These are phyloP conservation scores for Labeo catla DNA, from an alignment of 2,113 vertebrate genomes.

Conservation along the genomic window DNA sequence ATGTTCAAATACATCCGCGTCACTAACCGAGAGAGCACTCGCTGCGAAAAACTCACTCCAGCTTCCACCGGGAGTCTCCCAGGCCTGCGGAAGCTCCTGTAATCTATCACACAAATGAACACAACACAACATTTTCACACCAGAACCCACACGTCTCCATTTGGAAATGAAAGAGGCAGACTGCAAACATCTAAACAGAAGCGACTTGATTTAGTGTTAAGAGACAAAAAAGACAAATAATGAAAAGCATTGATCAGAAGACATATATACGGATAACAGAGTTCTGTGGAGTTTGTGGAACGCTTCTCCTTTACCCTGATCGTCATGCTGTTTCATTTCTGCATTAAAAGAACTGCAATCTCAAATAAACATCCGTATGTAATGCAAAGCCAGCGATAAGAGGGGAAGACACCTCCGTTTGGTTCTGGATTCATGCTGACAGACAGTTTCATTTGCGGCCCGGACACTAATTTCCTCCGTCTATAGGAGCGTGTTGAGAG, in stretches of 20 bases:
- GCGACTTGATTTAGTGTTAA: constrained; percentile 35
- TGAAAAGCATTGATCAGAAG: constrained; percentile 13
- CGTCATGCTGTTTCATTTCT: neutral
- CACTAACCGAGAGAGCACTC: constrained; percentile 41
- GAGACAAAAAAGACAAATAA: constrained; percentile 37
- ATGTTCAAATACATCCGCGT: constrained; percentile 20
- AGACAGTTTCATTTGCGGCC: constrained; percentile 74
- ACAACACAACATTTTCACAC: constrained; percentile 63
- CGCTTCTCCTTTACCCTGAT: neutral
- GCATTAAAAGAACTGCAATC: constrained; percentile 24
- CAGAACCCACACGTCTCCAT: constrained; percentile 55
- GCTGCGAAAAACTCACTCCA: constrained; percentile 36
- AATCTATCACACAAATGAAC: constrained; percentile 71
- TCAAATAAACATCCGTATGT: constrained; percentile 47
- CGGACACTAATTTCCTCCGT: constrained; percentile 69
- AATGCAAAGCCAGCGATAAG: constrained; percentile 49
- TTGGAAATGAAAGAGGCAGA: constrained; percentile 43
- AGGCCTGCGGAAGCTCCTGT: constrained; percentile 53
- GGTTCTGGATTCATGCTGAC: constrained; percentile 62
- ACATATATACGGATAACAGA: neutral
- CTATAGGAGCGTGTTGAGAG: constrained; percentile 66
- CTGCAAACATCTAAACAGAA: constrained; percentile 49
- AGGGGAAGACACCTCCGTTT: constrained; percentile 33
- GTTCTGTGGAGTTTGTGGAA: neutral
- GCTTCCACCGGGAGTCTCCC: constrained; percentile 60